Evolutionary conservation across 2,797 vertebrate genomes (phyloP), one percentile per base, ranked within the genome.

Genomic region (Pipistrellus kuhlii): DNA sequence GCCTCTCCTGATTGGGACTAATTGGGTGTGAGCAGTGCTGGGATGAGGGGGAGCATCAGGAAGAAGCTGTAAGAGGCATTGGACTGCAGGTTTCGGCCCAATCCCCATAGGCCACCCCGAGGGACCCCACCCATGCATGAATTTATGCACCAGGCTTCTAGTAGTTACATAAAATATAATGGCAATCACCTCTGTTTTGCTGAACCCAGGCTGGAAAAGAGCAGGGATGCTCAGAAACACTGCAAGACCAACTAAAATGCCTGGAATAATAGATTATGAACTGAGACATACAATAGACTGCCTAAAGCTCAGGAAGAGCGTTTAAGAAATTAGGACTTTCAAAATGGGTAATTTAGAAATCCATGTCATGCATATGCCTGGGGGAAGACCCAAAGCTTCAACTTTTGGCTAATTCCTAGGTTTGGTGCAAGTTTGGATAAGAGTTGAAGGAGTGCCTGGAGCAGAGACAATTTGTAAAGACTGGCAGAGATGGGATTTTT

Each of bases 261-360:
- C 48, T 41, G 18, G 57, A 62, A 10, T 30, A 62, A 82, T 64
- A 46, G 18, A 53, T 38, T 78, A 38, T 55, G 13, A 15, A 53
- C 21, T 6, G 21, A 53, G 12, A 23, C 32, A 81, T 62, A 38
- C 46, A 53, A 85, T 30, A 69, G 23, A 38, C 23, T 69, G 32
- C 46, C 64, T 38, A 38, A 27, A 51, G 23, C 64, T 69, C 32
- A 71, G 17, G 48, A 71, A 12, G 51, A 69, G 14, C 27, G 9
- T 69, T 84, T 53, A 85, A 23, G 15, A 85, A 51, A 68, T 68
- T 15, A 35, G n/a, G 46, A 53, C 44, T 51, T 35, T 66, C 81
- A 84, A 84, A 81, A 68, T 68, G 14, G n/a, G 44, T 68, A 51
- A 68, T 68, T 68, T 68, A 83, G n/a, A 83, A 68, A 83, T 48